These are phyloP conservation scores for Eulemur macaco DNA, from an alignment of 2,113 vertebrate species.

Conservation along the genomic window DNA sequence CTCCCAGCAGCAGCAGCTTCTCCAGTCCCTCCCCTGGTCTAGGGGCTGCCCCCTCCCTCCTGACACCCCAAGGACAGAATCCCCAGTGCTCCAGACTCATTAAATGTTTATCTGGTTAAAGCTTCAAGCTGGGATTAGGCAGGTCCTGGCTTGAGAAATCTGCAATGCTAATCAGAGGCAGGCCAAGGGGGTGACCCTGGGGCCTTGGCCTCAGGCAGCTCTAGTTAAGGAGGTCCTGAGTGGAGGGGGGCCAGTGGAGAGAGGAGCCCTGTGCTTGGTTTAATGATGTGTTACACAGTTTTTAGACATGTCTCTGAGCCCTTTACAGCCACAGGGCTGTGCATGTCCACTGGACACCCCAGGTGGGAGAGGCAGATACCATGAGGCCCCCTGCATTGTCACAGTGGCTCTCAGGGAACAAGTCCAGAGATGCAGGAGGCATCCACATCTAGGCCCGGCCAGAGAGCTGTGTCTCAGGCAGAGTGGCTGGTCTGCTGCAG, in stretches of 20 bases:
- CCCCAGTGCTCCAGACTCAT: background rate
- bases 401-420: background rate
- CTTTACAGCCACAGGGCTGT: background rate
- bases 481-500: background rate
- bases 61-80: background rate
- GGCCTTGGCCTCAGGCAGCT: background rate
- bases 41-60: background rate
- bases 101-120: slow-evolving; percentile 24
- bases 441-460: background rate
- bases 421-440: background rate
- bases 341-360: background rate
- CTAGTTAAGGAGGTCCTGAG: no score
- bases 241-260: background rate
- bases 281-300: background rate
- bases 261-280: background rate
- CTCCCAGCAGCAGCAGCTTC: background rate
- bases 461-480: background rate
- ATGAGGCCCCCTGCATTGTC: background rate
- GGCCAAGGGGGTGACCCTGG: no score
- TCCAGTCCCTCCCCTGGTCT: background rate
- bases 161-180: background rate
- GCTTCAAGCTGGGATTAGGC: background rate
- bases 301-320: background rate
- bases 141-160: background rate
- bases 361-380: background rate